Base-by-base conservation (phyloP, 1,140 invertebrate genomes). In the Drosophila takahashii region DNA sequence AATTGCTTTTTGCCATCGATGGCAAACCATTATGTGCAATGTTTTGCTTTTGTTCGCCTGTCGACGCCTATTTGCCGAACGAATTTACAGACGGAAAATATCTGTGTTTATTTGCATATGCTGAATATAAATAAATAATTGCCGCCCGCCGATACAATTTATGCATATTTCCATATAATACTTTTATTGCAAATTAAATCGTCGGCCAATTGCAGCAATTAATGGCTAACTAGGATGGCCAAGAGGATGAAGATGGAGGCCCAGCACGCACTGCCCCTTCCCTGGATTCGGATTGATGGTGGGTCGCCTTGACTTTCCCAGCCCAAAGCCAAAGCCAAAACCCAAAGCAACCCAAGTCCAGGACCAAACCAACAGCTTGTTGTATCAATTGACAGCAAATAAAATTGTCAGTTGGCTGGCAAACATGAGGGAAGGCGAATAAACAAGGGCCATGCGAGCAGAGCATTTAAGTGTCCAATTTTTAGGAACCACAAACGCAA, bases 311-410 rank as follows among this genome's bases (percentile, higher is more conserved):
- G 47, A 50, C 47, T 50, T 50, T 5, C 3, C 48, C 3, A 10
- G 29, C 39, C 26, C 52, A 15, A 62, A 18, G n/a, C 22, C 29
- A 32, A 32, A 32, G 1, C 48, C 4, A 29, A 29, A 29, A 29
- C 27, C 27, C 27, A 29, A 29, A 29, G 4, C 27, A 29, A 29
- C 4, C 29, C 29, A 32, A 32, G 29, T 9, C 8, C 29, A 32
- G 42, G 29, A 26, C 22, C 50, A 66, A 64, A 26, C 22, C 50
- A 66, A 64, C 74, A 64, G 81, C 86, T 83, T 90, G 87, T 90
- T 81, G 76, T 84, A 90, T 87, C 90, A 90, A 90, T 90, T 90
- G 89, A 90, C 89, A 90, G 89, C 89, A 57, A 91, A 90, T 91
- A 91, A 90, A 90, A 89, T 80, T 77, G 89, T 85, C 89, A 91